phyloP scores from a whole-genome alignment of 2,113 vertebrate genomes.

The Xenus cinereus region DNA sequence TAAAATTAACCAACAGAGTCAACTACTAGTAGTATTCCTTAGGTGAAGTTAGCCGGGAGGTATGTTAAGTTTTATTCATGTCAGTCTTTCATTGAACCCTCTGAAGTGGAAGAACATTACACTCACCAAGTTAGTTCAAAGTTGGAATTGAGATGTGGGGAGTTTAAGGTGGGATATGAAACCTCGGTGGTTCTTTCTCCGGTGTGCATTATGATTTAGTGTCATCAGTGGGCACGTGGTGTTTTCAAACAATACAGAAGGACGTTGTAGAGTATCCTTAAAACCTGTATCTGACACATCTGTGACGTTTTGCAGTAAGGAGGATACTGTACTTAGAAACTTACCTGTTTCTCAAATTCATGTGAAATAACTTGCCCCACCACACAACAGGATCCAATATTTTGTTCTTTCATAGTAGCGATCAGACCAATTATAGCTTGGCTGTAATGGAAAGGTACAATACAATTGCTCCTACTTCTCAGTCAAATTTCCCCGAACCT shows the following conservation, averaged over 20 bases:
- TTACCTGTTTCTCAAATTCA: neutral
- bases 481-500: conserved; percentile 48
- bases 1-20: neutral
- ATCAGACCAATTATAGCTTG: conserved; percentile 37
- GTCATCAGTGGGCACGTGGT: neutral
- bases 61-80: neutral
- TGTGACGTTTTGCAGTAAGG: neutral
- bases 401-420: conserved; percentile 36
- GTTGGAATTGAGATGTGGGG: neutral
- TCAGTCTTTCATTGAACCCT: neutral
- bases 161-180: neutral
- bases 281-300: neutral
- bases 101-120: neutral
- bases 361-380: neutral
- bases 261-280: neutral
- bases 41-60: neutral
- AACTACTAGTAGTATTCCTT: neutral
- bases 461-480: conserved; percentile 53
- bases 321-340: neutral
- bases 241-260: neutral
- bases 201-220: neutral
- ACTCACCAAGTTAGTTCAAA: neutral
- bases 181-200: neutral
- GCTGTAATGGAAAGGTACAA: conserved; percentile 50
- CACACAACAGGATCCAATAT: conserved; percentile 2